Evolutionary conservation across 1,140 invertebrate genomes (phyloP), one percentile per base, ranked within the genome.

Genomic region (Leguminivora glycinivorella): DNA sequence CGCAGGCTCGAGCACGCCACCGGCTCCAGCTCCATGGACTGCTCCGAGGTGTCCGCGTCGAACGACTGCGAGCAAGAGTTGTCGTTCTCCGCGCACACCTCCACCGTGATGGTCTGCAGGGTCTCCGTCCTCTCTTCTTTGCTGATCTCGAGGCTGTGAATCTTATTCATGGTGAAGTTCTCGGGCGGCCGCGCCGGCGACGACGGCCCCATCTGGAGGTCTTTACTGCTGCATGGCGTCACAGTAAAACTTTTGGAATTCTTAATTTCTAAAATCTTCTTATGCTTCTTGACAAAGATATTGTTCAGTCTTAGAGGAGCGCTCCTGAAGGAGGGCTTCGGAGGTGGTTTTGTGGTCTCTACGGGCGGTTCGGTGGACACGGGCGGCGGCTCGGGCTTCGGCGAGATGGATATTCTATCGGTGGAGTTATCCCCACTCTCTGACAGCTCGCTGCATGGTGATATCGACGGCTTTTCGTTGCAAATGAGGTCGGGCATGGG

Each of bases 391-490:
- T 80, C 75, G 22, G 76, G 75, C 75, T 86, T 88, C 26, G 78
- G 81, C 24, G 84, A 81, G 17, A 82, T 67, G 68, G 81, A 74
- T 29, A 78, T 74, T 67, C 72, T 78, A 70, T 90, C 88, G 25
- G 77, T 84, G 1, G 85, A 87, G 74, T 90, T 89, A 6, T 91
- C 87, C 25, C 85, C 84, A 68, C 81, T 75, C 58, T 91, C 89
- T 24, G 92, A 84, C 78, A 92, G 74, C 83, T 92, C 79, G 90
- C 83, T 82, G 89, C 90, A 79, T 75, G 93, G 91, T 47, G 91
- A 92, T 75, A 92, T 90, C 10, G 91, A 92, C 34, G 89, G 85
- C 69, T 92, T 92, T 70, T 92, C 90, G 76, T 92, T 92, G 73
- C 90, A 92, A 70, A 90, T 92, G 67, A 92, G 81, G 76, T 92